Percentiles rank a stretch among this genome's conserved stretches.
Evolutionary conservation across 2,113 vertebrate species (phyloP).

Genomic region (Nerophis lumbriciformis): DNA sequence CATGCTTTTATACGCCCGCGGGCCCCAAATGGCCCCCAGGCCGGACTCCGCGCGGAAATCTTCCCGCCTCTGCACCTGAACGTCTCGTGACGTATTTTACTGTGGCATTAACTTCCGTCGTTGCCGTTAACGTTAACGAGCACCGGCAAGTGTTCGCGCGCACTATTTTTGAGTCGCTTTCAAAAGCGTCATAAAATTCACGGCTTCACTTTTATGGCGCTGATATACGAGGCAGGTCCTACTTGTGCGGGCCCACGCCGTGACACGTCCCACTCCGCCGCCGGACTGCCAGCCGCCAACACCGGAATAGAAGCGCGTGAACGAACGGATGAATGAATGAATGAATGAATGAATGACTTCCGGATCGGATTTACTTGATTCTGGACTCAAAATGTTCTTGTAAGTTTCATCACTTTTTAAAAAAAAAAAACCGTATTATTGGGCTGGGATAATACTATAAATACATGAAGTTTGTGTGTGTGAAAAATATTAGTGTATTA

Average conservation of each 20-base stretch:
- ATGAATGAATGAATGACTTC: no score
- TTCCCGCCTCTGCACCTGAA: no score
- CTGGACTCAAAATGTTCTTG: constrained; percentile 34
- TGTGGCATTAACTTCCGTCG: constrained; percentile 64
- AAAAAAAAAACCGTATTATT: neutral
- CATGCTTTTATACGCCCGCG: no score
- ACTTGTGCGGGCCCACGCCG: constrained; percentile 16
- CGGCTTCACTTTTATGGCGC: constrained; percentile 77
- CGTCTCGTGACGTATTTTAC: neutral
- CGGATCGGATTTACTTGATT: constrained; percentile 13
- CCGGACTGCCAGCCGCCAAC: constrained; percentile 30
- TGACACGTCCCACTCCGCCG: constrained; percentile 37
- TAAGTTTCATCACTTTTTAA: constrained; percentile 6
- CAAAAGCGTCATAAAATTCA: constrained; percentile 81
- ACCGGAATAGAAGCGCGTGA: neutral
- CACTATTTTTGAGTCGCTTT: constrained; percentile 66
- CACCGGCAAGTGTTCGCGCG: constrained; percentile 58
- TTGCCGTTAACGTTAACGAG: constrained; percentile 60
- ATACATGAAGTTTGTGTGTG: no score
- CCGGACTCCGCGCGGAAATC: no score
- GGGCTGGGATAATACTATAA: no score
- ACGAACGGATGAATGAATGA: no score
- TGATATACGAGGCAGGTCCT: constrained; percentile 75
- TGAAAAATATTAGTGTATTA: no score
- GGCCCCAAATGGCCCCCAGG: no score